Base-by-base conservation (phyloP, 2,113 vertebrate species). In the Gymnocephalus cernua region DNA sequence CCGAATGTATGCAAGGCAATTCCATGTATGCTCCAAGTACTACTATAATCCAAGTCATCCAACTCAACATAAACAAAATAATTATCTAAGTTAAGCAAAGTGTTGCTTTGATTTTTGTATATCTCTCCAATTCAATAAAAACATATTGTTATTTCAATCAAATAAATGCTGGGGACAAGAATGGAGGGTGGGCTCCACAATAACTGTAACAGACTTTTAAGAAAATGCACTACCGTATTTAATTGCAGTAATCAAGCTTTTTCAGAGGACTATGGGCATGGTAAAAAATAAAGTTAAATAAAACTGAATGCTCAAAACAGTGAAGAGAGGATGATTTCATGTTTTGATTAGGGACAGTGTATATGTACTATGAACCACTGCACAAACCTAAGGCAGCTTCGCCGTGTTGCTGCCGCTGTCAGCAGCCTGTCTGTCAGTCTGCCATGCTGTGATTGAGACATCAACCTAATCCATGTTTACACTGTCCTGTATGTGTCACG, bases 391-490 rank as follows among this genome's bases (percentile, higher is more conserved):
- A 12, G 50, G 79, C 47, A 32, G 80, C 67, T 57, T 35, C 19
- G 19, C 50, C 6, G 3, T 70, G 83, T 45, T 64, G 72, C 84
- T 51, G 81, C 76, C 69, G 5, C 80, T 86, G 86, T 88, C 85
- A 80, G 82, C 80, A 27, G 88, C 80, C 88, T 86, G 90, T 84
- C 86, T 91, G 93, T 94, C 94, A 94, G 80, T 59, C 90, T 95
- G 93, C 90, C 93, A 94, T 72, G 74, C 71, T 82, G 81, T 90
- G 94, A 96, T 95, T 94, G 95, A 95, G 94, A 95, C 93, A 88
- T 96, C 95, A 94, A 92, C 80, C 89, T 95, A 94, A 94, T 95
- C 94, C 94, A 88, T 95, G 95, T 95, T 95, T 94, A 93, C 94
- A 93, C 92, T 91, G 86, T 91, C 91, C 90, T 84, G 86, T 90